Evolutionary conservation across 2,113 vertebrate genomes (phyloP).

Genomic region (Pteropus alecto): DNA sequence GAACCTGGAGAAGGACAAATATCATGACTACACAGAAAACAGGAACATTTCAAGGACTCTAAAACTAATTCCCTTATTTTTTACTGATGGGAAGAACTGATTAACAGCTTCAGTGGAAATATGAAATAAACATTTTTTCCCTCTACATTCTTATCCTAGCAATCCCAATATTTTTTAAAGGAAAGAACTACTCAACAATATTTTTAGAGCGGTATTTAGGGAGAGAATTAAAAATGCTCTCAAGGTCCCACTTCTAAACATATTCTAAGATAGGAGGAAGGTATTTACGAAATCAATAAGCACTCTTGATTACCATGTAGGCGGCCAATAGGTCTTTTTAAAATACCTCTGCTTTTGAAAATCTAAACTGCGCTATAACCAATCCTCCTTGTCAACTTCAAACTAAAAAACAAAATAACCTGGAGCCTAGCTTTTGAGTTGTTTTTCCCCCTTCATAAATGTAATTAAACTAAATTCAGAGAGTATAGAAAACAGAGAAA

Average conservation of each 20-base stretch:
- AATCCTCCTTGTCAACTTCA: background rate
- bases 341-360: background rate
- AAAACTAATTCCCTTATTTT: background rate
- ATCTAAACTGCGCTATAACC: background rate
- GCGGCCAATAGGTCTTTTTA: background rate
- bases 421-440: background rate
- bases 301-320: background rate
- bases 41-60: background rate
- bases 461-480: background rate
- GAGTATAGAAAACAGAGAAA: background rate
- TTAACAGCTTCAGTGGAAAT: background rate
- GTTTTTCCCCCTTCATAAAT: background rate
- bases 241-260: background rate
- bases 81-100: background rate
- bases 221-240: background rate
- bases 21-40: background rate
- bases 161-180: background rate
- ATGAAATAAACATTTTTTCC: background rate
- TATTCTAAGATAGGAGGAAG: background rate
- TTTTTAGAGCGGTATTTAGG: background rate
- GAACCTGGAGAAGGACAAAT: background rate
- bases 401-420: slow-evolving; percentile 9
- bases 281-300: background rate
- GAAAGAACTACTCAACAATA: background rate
- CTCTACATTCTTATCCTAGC: background rate